Base-by-base conservation (phyloP, 2,797 vertebrate species). In the Gorsachius magnificus region DNA sequence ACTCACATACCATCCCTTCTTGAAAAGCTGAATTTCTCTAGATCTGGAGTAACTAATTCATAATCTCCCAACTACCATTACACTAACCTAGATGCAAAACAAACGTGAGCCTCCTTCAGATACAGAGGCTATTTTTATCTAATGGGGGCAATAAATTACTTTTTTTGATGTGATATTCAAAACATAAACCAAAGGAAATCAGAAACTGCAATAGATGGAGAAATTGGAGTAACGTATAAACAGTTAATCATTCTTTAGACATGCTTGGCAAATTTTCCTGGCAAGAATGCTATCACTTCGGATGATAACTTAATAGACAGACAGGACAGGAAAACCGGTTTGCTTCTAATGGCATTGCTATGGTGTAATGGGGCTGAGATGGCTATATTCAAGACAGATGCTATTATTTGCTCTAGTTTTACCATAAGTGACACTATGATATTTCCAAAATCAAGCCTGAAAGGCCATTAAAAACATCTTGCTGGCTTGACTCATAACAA, bases 371-470 rank as follows among this genome's bases (percentile, higher is more conserved):
- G 64, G 60, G 50, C 66, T 65, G 78, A 95, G 79, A 88, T 68
- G 60, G 58, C 68, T 88, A 50, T 66, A 91, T 83, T 92, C 64
- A 92, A 94, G 88, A 90, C 64, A 83, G 70, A 94, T 74, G 74
- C 56, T 89, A 80, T 97, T 88, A 93, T 92, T 93, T 95, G 50
- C 85, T 85, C 74, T 53, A 93, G 69, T 78, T 94, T 96, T 95
- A 93, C 83, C 81, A 64, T 51, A 95, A 96, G 64, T 87, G 85
- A 96, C 74, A 82, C 85, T 61, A 56, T 51, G 77, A 82, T 83
- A 91, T 90, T 96, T 95, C 80, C 83, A 95, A 92, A 96, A 90
- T 92, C 91, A 93, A 96, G 75, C 33, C 84, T 91, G 90, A 96
- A 93, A 96, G 93, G 77, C 87, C 85, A 93, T 95, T 95, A 95